A percentile compares a stretch with the other conserved stretches of the same genome.
Conservation (phyloP, 2,113 vertebrate genomes). For the Chionomys nivalis region DNA sequence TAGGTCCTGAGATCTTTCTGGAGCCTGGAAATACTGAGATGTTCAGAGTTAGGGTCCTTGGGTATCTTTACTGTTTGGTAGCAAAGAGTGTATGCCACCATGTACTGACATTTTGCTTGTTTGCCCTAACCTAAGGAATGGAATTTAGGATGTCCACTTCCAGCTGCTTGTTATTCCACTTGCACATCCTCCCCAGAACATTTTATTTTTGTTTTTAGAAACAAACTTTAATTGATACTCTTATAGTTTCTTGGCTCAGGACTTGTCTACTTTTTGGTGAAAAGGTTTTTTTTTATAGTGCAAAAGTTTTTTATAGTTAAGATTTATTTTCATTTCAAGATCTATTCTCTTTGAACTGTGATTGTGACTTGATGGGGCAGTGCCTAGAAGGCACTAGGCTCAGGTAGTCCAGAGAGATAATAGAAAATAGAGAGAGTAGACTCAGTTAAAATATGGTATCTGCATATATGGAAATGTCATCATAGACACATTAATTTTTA, state of each 20-base stretch:
- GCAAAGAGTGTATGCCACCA: background rate
- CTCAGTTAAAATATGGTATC: too few species aligned
- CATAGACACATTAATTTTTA: background rate
- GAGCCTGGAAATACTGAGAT: background rate
- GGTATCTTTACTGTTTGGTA: background rate
- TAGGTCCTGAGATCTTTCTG: background rate
- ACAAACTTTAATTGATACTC: background rate
- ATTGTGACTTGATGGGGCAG: background rate
- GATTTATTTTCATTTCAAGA: background rate
- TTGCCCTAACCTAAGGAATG: background rate
- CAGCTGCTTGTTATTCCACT: background rate
- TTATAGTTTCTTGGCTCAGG: background rate
- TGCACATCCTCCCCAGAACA: background rate
- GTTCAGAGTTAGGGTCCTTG: background rate
- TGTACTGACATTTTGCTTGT: background rate
- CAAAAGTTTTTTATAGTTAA: background rate
- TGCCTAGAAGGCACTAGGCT: rapidly evolving
- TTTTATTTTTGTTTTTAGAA: background rate
- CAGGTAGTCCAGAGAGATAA: too few species aligned
- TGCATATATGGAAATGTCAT: background rate
- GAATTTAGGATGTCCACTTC: background rate
- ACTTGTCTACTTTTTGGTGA: background rate
- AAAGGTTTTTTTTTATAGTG: background rate
- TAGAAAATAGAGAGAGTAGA: background rate
- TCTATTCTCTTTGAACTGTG: background rate